Evolutionary conservation across 1,140 invertebrate genomes (phyloP).

Genomic region (Gryllus bimaculatus): DNA sequence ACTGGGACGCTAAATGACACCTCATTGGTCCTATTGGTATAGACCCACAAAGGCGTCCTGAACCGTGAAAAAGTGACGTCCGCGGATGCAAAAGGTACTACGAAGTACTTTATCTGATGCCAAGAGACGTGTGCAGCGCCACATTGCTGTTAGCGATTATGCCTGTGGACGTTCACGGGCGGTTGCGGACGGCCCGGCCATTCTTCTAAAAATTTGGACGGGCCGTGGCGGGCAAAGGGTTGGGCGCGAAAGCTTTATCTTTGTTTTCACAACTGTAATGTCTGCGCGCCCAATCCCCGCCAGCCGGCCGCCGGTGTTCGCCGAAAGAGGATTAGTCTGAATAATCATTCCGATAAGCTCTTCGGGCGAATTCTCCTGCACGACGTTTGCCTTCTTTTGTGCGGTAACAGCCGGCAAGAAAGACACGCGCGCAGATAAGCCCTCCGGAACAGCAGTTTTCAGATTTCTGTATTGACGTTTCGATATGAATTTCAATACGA

Average conservation of each 20-base stretch:
- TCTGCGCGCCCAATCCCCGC: neutral
- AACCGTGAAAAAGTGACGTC: too few species aligned
- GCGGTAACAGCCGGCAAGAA: neutral
- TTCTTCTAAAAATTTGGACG: too few species aligned
- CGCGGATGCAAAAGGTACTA: too few species aligned
- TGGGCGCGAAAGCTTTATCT: neutral
- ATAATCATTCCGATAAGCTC: neutral
- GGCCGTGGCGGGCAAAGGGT: neutral
- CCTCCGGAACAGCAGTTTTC: neutral
- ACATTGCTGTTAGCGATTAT: too few species aligned
- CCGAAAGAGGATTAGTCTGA: neutral
- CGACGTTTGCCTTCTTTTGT: neutral
- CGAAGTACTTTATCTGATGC: too few species aligned
- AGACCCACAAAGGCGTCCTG: too few species aligned
- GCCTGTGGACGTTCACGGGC: too few species aligned
- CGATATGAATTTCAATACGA: neutral
- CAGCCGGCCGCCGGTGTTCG: neutral
- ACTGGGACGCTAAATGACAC: too few species aligned
- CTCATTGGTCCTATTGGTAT: too few species aligned
- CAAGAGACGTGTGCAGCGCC: too few species aligned
- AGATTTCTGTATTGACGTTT: neutral
- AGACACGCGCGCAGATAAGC: neutral
- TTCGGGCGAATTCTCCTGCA: neutral
- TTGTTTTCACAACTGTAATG: conserved; percentile 1
- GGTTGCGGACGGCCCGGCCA: too few species aligned